Conservation (phyloP, 2,888 invertebrate species). For the Cerastoderma edule region DNA sequence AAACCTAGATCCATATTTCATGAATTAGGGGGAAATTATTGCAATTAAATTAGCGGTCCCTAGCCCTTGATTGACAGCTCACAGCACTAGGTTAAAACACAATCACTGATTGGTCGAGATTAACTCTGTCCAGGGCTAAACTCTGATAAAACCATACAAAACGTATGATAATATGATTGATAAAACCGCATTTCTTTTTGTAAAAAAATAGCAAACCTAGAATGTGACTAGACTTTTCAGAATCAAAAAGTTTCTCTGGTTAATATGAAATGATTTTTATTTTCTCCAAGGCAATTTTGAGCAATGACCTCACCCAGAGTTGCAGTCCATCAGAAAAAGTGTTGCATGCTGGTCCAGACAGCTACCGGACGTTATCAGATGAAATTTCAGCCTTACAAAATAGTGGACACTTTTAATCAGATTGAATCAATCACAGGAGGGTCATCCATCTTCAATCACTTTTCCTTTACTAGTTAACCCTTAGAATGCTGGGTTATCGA, state of each 20-base stretch:
- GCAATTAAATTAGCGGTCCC: slow-evolving; percentile 12
- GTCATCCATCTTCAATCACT: not conserved
- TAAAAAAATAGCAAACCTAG: too few species aligned
- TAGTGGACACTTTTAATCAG: slow-evolving; percentile 11
- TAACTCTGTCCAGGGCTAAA: too few species aligned
- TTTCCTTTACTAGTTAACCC: too few species aligned
- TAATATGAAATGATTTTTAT: too few species aligned
- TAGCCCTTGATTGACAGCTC: slow-evolving; percentile 17
- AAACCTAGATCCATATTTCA: slow-evolving; percentile 25
- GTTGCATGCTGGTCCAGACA: not conserved
- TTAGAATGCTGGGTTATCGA: too few species aligned
- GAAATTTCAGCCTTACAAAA: slow-evolving; percentile 12
- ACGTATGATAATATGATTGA: too few species aligned
- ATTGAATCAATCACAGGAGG: slow-evolving; percentile 12
- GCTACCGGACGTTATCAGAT: slow-evolving; percentile 1
- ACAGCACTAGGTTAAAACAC: slow-evolving; percentile 19
- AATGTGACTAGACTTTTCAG: too few species aligned
- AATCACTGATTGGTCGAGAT: slow-evolving; percentile 17
- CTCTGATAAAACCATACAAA: too few species aligned
- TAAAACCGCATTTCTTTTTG: too few species aligned
- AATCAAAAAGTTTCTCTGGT: too few species aligned
- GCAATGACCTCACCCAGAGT: too few species aligned
- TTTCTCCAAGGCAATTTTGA: too few species aligned
- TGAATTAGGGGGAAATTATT: slow-evolving; percentile 15
- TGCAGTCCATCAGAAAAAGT: not conserved